A percentile compares a stretch with the other conserved stretches of the same genome.
phyloP scores from a whole-genome alignment of 37 sponge, comb jelly and placozoan species.

The Dysidea cf. avara region DNA sequence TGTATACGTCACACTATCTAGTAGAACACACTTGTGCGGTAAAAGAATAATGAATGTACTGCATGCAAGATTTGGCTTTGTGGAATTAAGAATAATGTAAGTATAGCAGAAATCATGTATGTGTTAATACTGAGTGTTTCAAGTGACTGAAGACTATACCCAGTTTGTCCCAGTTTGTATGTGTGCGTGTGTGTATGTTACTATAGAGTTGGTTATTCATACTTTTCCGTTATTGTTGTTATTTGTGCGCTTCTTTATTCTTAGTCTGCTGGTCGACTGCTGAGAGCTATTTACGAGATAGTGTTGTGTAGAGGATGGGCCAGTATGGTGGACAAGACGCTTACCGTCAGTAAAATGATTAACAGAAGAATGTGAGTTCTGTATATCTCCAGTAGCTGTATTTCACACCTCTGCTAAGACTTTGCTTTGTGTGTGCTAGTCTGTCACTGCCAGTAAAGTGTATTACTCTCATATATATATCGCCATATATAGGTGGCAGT shows the following conservation, averaged over 20 bases:
- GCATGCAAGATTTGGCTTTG: too few relatives aligned
- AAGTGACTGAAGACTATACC: too few relatives aligned
- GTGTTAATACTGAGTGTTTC: too few relatives aligned
- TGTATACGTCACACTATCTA: too few relatives aligned
- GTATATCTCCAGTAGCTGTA: not conserved
- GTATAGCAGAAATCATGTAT: too few relatives aligned
- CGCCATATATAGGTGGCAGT: slow-evolving; percentile 92
- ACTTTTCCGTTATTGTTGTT: too few relatives aligned
- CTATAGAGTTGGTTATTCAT: too few relatives aligned
- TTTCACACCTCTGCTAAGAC: not conserved
- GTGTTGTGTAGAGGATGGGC: slow-evolving; percentile 95
- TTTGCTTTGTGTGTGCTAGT: not conserved
- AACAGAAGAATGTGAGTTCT: slow-evolving; percentile 89
- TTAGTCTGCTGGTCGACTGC: slow-evolving; percentile 93
- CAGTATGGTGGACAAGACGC: slow-evolving; percentile 80
- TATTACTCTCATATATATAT: not conserved
- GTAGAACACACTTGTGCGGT: too few relatives aligned
- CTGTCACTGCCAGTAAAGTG: not conserved
- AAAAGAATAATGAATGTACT: too few relatives aligned
- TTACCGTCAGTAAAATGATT: slow-evolving; percentile 95
- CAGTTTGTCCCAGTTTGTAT: too few relatives aligned
- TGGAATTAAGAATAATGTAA: too few relatives aligned
- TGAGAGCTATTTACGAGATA: slow-evolving; percentile 96
- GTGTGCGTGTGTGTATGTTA: too few relatives aligned
- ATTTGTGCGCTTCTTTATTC: not conserved